Base-by-base conservation (phyloP, 2,113 vertebrate species). In the Notechis scutatus region DNA sequence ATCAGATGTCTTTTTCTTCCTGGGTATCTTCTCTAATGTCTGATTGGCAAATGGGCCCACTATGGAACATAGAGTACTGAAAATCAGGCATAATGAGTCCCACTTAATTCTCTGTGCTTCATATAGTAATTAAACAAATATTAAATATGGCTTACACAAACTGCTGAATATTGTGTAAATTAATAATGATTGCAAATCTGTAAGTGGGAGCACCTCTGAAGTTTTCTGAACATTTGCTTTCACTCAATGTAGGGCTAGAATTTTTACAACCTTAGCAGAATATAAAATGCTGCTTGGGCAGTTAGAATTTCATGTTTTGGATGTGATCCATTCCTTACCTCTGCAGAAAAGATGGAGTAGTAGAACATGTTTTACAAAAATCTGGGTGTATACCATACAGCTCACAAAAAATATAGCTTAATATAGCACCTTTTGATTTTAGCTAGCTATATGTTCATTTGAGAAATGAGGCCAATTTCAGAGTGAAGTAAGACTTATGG, bases 321-420 rank as follows among this genome's bases (percentile, higher is more conserved):
- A 59, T 61, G 94, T 91, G 29, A 1, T 59, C n/a, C 90, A 34
- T 85, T 15, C 92, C 34, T 52, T 47, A 55, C 26, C 50, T 81
- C 85, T 87, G 26, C 85, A 91, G 59, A 91, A 64, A 93, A 57
- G 34, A 81, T 47, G 26, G 61, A 81, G 85, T 54, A 4, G 42
- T 61, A 89, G 47, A 92, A 29, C 3, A 10, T 90, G 39, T 42
- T 96, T 92, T 45, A 0, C 23, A 42, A 34, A 91, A 1, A 26
- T 42, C 88, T 92, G 93, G 89, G 64, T 24, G 20, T 4, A 0
- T 0, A 7, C 56, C 92, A 94, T 3, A 6, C 55, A 21, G 54
- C 92, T 89, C 61, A 0, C 39, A 57, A 54, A 47, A 59, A 69
- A 1, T 45, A 0, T 4, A 42, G 39, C 0, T 0, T 54, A 64